Percentiles rank a stretch among this genome's conserved stretches.
Conservation (phyloP, 2,113 vertebrate species). For the Oreochromis niloticus region DNA sequence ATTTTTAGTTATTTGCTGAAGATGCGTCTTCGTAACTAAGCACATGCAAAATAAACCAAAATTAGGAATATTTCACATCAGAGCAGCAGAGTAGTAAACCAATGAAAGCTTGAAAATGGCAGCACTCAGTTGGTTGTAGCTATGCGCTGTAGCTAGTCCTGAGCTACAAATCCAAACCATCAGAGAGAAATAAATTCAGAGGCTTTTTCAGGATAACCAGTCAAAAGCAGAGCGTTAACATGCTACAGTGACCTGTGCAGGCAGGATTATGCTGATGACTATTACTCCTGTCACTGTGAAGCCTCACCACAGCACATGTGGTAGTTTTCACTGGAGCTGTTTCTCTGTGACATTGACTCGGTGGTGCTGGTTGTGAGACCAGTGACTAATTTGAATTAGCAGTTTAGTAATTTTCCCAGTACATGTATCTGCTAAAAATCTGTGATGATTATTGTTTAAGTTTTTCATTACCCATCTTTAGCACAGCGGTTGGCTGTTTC, state of each 20-base stretch:
- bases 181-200: constrained; percentile 37
- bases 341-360: background rate
- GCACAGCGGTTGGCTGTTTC: background rate
- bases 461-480: background rate
- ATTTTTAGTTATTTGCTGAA: background rate
- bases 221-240: constrained; percentile 40
- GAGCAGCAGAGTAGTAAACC: background rate
- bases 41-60: background rate
- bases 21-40: background rate
- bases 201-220: constrained; percentile 62
- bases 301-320: background rate
- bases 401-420: background rate
- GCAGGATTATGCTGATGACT: constrained; percentile 35
- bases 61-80: background rate
- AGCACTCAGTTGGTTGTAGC: constrained; percentile 1
- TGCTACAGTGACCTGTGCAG: constrained; percentile 50
- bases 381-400: constrained; percentile 3
- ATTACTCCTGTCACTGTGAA: background rate
- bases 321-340: background rate
- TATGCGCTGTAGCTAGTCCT: constrained; percentile 17
- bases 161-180: constrained; percentile 29
- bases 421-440: background rate
- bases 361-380: background rate
- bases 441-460: background rate
- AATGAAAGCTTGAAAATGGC: constrained; percentile 45